Base-by-base conservation (phyloP, 2,113 vertebrate species). In the Cephalopholis sonnerati region DNA sequence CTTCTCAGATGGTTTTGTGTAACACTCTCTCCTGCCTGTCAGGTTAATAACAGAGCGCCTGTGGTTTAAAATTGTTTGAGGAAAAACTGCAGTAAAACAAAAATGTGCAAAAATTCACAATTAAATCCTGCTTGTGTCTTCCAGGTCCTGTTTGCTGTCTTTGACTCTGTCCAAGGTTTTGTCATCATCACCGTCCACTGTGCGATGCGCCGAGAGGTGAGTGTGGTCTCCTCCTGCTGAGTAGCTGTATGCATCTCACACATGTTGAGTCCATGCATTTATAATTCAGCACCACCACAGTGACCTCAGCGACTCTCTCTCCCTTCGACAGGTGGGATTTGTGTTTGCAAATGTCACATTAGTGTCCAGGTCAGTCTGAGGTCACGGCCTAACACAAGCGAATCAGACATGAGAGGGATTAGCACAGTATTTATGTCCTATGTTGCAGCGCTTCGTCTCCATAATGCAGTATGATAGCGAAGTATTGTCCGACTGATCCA, bases 161-260 rank as follows among this genome's bases (percentile, higher is more conserved):
- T 98, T 80, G 98, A 99, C 95, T 99, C 98, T 0, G 96, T 98
- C 17, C 98, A 99, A 90, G 98, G 98, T 89, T 98, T 98, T 51
- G 98, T 99, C 94, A 98, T 99, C 96, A 98, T 99, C 77, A 98
- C 97, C 0, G 97, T 99, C 16, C 98, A 99, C 90, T 99, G 98
- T 79, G 98, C 98, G 76, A 97, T 99, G 94, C 97, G 98, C 85
- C 93, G 98, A 90, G 98, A 99, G 98, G 98, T 99, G 86, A 94
- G 96, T 88, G 25, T 39, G 4, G 7, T 6, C 4, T n/a, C 7
- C 58, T 3, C 17, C 3, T 17, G 18, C 44, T 27, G 0, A 44
- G 46, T 32, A 24, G 5, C 53, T 5, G 2, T 12, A 22, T 11
- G 6, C 20, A 61, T 41, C 39, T 4, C 17, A 17, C 3, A 16